Evolutionary conservation across 2,113 vertebrate genomes (phyloP), one percentile per base, ranked within the genome.

Genomic region (Halichoerus grypus): DNA sequence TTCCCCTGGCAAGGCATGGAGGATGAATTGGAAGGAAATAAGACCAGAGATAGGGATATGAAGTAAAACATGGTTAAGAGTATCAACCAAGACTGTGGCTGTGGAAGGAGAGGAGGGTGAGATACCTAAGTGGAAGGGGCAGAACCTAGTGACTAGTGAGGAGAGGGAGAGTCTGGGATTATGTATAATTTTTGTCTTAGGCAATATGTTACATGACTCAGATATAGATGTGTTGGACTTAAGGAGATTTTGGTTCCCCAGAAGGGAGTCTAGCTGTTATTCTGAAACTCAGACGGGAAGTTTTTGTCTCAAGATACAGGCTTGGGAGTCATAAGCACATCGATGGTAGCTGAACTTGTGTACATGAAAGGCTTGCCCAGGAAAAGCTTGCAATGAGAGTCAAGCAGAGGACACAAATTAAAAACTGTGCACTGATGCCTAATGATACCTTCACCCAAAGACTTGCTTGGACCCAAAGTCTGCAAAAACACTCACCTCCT

Each of bases 351-450:
- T n/a, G 33, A 42, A 46, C 3, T 16, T 0, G 7, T 33, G 36
- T 15, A 0, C 0, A 0, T 7, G 49, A 22, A 39, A 65, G 51
- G 1, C 59, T 89, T 12, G 15, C 36, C 42, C 10, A 4, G 49
- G 51, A 88, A 26, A 36, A 39, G 19, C 8, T 14, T 65, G 1
- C 1, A 3, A 46, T 18, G n/a, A 39, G 61, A 71, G 16, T 21
- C 3, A 7, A 21, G 11, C 19, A 55, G 87, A 86, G 59, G 59
- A 33, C 7, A 19, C 5, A 28, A n/a, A 21, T 28, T 22, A 67
- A 11, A 18, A 19, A 10, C 19, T 51, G 11, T 19, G 16, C 63
- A 67, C 63, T 33, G 63, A 33, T 67, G 2, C 63, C 18, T 71
- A 19, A 10, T 12, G 67, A 69, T 0, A 10, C 42, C n/a, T n/a